phyloP scores from a whole-genome alignment of 2,113 vertebrate genomes.

The Procavia capensis region DNA sequence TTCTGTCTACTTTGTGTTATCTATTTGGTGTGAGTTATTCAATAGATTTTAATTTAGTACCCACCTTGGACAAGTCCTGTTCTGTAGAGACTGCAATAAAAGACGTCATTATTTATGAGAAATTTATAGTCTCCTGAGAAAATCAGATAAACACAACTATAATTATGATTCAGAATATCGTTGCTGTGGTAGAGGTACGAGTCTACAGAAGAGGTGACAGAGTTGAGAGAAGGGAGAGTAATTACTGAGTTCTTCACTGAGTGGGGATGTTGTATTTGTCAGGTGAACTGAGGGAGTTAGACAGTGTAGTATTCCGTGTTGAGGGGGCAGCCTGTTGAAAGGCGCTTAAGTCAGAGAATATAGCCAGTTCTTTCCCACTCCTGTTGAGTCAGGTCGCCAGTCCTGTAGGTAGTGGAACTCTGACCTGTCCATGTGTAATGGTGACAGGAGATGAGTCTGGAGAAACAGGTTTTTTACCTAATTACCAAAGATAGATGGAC shows the following conservation, averaged over 20 bases:
- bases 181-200: neutral
- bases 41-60: neutral
- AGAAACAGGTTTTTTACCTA: neutral
- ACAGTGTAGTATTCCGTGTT: neutral
- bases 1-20: neutral
- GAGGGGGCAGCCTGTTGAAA: neutral
- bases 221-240: neutral
- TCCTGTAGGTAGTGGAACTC: neutral
- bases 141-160: neutral
- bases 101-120: neutral
- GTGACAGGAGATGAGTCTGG: neutral
- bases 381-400: too few relatives aligned
- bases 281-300: neutral
- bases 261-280: neutral
- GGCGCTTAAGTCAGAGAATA: neutral
- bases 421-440: neutral
- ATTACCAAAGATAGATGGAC: neutral
- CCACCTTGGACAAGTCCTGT: neutral
- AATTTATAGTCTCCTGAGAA: neutral
- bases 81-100: constrained; percentile 1
- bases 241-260: neutral
- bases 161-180: neutral
- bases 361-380: too few relatives aligned
- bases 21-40: neutral
- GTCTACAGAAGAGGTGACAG: neutral